A percentile compares a stretch with the other conserved stretches of the same genome.
phyloP scores from a whole-genome alignment of 2,888 invertebrate genomes.

The Myopa tessellatipennis region DNA sequence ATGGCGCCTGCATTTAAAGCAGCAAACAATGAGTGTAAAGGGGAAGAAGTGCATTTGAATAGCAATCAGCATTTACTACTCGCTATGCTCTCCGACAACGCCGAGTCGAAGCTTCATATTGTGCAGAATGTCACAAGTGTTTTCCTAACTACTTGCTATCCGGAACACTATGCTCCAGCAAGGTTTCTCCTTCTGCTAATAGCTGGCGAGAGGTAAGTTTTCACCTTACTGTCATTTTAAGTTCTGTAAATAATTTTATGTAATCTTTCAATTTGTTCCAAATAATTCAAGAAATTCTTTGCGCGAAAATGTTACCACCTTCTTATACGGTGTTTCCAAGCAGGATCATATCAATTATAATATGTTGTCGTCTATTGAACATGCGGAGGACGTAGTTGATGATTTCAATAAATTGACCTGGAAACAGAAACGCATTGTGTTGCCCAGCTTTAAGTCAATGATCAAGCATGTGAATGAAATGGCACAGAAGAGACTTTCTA shows the following conservation, averaged over 20 bases:
- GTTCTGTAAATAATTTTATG: not conserved
- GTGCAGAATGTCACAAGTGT: slow-evolving; percentile 86
- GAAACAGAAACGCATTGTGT: slow-evolving; percentile 68
- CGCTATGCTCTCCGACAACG: slow-evolving; percentile 78
- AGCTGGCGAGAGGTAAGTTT: slow-evolving; percentile 81
- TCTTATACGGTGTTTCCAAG: slow-evolving; percentile 77
- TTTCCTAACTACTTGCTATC: slow-evolving; percentile 85
- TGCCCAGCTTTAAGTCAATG: slow-evolving; percentile 81
- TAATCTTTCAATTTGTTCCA: not conserved
- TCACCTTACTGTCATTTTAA: not conserved
- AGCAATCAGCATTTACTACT: slow-evolving; percentile 70
- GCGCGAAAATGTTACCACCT: slow-evolving; percentile 64
- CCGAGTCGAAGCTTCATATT: slow-evolving; percentile 81
- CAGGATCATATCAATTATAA: slow-evolving; percentile 70
- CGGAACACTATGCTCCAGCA: slow-evolving; percentile 83
- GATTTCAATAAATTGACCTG: slow-evolving; percentile 62
- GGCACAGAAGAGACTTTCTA: slow-evolving; percentile 73
- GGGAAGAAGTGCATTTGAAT: slow-evolving; percentile 61
- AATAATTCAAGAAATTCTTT: slow-evolving; percentile 59
- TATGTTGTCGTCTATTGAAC: slow-evolving; percentile 67
- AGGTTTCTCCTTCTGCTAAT: slow-evolving; percentile 84
- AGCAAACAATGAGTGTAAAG: slow-evolving; percentile 50
- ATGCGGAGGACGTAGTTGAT: slow-evolving; percentile 59
- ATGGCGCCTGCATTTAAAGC: slow-evolving; percentile 75
- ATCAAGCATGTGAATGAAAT: slow-evolving; percentile 78